These are phyloP conservation scores for Lithobates sylvaticus DNA, from an alignment of 2,797 vertebrate species.

Conservation along the genomic window DNA sequence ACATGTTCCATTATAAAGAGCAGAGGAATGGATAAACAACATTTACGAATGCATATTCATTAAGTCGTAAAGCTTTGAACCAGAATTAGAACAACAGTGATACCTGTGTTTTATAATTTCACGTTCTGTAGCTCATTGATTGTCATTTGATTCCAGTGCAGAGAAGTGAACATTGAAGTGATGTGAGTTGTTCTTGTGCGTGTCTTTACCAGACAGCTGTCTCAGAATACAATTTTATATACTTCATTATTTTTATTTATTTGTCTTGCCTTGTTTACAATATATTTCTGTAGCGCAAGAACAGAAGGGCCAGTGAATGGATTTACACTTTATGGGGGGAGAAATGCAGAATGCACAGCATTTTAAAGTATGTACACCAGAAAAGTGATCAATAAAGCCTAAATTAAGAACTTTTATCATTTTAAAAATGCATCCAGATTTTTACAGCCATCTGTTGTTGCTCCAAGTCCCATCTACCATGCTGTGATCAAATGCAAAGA, in stretches of 20 bases:
- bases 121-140: background rate
- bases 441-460: conserved; percentile 63
- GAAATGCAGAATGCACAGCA: conserved; percentile 41
- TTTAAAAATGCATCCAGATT: conserved; percentile 62
- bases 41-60: background rate
- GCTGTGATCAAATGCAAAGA: conserved; percentile 62
- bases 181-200: background rate
- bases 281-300: conserved; percentile 38
- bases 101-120: background rate
- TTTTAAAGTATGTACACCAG: conserved; percentile 60
- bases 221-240: conserved; percentile 9
- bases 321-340: conserved; percentile 58
- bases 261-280: conserved; percentile 47
- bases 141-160: background rate
- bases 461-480: conserved; percentile 62
- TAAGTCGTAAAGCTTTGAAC: background rate
- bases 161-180: conserved; percentile 13
- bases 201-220: conserved; percentile 24
- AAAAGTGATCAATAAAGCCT: conserved; percentile 63
- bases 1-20: background rate
- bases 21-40: background rate
- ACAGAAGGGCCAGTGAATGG: conserved; percentile 59
- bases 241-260: conserved; percentile 46
- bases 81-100: background rate
- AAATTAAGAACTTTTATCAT: conserved; percentile 64